Conservation (phyloP, 2,113 vertebrate genomes). For the Cynoglossus semilaevis region DNA sequence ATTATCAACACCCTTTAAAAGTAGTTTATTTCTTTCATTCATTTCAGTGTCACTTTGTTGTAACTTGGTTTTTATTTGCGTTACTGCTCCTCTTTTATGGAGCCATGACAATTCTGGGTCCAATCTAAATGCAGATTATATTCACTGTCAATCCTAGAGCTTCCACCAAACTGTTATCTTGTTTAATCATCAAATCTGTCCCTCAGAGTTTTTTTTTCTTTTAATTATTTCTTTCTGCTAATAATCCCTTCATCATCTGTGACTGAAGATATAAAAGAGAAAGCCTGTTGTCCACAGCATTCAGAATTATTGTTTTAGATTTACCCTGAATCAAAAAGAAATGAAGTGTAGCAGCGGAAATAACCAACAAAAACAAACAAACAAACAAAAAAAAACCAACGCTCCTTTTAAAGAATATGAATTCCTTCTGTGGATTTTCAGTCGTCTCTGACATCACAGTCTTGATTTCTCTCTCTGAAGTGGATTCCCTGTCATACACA, state of each 20-base stretch:
- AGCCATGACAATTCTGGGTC: too few species aligned
- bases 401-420: slow-evolving; percentile 36
- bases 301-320: too few species aligned
- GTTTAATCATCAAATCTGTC: slow-evolving; percentile 21
- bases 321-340: too few species aligned
- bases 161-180: slow-evolving; percentile 23
- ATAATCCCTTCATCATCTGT: slow-evolving; percentile 18
- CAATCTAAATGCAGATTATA: slow-evolving; percentile 60
- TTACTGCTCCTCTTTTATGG: too few species aligned
- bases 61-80: too few species aligned
- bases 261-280: slow-evolving; percentile 40
- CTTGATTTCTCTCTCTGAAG: slow-evolving; percentile 39
- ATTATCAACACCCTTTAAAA: too few species aligned
- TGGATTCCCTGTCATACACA: slow-evolving; percentile 29
- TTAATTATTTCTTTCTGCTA: slow-evolving; percentile 1
- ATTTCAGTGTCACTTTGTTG: too few species aligned
- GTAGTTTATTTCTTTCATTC: too few species aligned
- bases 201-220: slow-evolving; percentile 8
- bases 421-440: slow-evolving; percentile 35
- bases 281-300: neutral
- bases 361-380: neutral
- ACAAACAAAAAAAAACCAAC: slow-evolving; percentile 6
- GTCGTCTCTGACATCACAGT: slow-evolving; percentile 47
- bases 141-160: slow-evolving; percentile 40
- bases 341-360: too few species aligned